Percentiles rank a stretch among this genome's conserved stretches.
These are phyloP conservation scores for Lithosia quadra DNA, from an alignment of 2,888 invertebrate genomes.

Conservation along the genomic window DNA sequence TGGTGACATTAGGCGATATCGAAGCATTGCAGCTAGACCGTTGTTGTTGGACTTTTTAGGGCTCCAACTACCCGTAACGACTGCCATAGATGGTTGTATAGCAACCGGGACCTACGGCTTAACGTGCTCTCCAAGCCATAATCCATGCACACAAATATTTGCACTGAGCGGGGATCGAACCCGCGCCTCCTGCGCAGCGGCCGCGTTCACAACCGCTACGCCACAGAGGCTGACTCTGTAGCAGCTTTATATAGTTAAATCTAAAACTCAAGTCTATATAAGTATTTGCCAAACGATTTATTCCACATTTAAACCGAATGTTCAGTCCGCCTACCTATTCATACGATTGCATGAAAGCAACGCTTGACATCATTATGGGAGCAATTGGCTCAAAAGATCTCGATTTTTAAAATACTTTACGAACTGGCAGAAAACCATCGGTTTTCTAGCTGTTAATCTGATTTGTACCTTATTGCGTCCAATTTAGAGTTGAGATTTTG, in stretches of 20 bases:
- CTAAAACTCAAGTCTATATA: background rate
- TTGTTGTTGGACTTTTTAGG: too few relatives aligned
- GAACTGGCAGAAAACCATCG: background rate
- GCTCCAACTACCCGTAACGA: too few relatives aligned
- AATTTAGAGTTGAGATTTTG: background rate
- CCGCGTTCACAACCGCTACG: too few relatives aligned
- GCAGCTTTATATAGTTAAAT: background rate
- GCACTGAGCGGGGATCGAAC: too few relatives aligned
- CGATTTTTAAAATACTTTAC: constrained; percentile 3
- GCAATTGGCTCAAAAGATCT: constrained; percentile 4
- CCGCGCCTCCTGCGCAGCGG: too few relatives aligned
- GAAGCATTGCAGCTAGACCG: too few relatives aligned
- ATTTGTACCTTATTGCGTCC: background rate
- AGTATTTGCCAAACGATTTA: background rate
- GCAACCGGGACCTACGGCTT: too few relatives aligned
- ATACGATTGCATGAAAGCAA: background rate
- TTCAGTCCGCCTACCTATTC: background rate
- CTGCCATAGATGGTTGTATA: too few relatives aligned
- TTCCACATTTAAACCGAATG: background rate
- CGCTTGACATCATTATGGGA: background rate
- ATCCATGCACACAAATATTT: too few relatives aligned
- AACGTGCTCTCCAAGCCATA: too few relatives aligned
- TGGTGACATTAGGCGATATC: too few relatives aligned
- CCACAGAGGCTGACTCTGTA: too few relatives aligned
- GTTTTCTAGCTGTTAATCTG: background rate